Evolutionary conservation across 2,888 invertebrate genomes (phyloP), one percentile per base, ranked within the genome.

Genomic region (Dolichopus griseipennis): DNA sequence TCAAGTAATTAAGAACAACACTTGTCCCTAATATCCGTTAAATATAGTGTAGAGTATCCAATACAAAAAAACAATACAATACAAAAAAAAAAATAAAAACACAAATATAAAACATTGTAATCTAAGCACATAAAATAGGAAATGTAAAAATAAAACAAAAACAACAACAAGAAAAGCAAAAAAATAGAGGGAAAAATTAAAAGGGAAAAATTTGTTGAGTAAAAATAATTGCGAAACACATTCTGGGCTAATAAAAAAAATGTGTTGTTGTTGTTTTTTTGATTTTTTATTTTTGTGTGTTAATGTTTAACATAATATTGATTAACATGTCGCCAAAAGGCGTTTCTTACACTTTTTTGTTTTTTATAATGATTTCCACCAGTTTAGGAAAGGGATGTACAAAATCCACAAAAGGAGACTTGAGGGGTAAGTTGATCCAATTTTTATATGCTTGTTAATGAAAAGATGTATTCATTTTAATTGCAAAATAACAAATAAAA

Each of bases 241-340:
- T 52, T 52, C n/a, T 52, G 52, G 52, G 52, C 52, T 52, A 52
- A 52, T 52, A 52, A 52, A 52, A 52, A 52, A 10, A 37, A 10
- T 37, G 27, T 37, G 4, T 37, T 37, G 4, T 37, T 37, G 3
- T 37, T 37, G 4, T 37, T 4, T 8, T 37, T 8, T 37, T 37
- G 37, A 34, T 37, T 37, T 37, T 37, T 37, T 37, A 10, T 37
- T 37, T 37, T 37, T 52, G 9, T 52, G 9, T 52, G 52, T 52
- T 52, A 52, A 52, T 52, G 52, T 52, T 41, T 52, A 52, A 52
- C 52, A n/a, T n/a, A 52, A 52, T 52, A 52, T 52, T 52, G 52
- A 52, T 52, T 52, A 52, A 52, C 52, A 52, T 52, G 52, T 52
- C 52, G 52, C 52, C 52, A 52, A 52, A 52, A 52, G 52, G 52